Evolutionary conservation across 1,140 invertebrate species (phyloP).

Genomic region (Paracyclopina nana): DNA sequence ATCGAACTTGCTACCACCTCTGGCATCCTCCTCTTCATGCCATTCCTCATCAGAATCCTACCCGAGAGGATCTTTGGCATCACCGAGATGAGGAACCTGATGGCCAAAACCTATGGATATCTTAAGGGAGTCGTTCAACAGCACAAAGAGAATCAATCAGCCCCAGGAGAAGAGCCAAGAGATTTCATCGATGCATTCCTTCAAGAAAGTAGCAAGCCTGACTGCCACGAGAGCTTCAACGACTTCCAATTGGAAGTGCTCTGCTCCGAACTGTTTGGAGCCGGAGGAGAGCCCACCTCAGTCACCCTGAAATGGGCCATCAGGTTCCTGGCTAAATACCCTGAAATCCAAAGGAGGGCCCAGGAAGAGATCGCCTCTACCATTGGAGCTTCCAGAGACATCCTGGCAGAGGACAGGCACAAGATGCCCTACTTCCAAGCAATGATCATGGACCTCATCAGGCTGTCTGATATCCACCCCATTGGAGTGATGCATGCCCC

Average conservation of each 20-base stretch:
- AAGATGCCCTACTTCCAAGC: background rate
- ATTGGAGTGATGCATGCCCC: background rate
- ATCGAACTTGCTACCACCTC: conserved; percentile 8
- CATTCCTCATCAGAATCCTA: conserved; percentile 2
- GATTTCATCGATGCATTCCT: conserved; percentile 7
- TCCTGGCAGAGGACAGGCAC: background rate
- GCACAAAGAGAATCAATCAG: conserved; percentile 12
- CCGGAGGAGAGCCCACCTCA: background rate
- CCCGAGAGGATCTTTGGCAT: conserved; percentile 6
- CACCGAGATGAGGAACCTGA: conserved; percentile 17
- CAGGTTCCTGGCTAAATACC: background rate
- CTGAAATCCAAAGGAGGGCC: background rate
- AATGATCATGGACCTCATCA: conserved; percentile 6
- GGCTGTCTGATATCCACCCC: background rate
- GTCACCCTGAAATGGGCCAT: conserved; percentile 5
- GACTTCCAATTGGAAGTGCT: conserved; percentile 4
- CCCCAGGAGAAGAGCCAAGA: no score
- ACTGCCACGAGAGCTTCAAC: background rate
- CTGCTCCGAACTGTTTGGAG: conserved; percentile 5
- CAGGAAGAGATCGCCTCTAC: background rate
- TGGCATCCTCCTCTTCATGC: conserved; percentile 10
- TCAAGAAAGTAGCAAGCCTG: conserved; percentile 1
- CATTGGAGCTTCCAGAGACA: background rate
- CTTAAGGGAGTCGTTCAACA: conserved; percentile 17
- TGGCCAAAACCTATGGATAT: conserved; percentile 21